Base-by-base conservation (phyloP, 2,888 invertebrate genomes). In the Dicranocentrus wangi region DNA sequence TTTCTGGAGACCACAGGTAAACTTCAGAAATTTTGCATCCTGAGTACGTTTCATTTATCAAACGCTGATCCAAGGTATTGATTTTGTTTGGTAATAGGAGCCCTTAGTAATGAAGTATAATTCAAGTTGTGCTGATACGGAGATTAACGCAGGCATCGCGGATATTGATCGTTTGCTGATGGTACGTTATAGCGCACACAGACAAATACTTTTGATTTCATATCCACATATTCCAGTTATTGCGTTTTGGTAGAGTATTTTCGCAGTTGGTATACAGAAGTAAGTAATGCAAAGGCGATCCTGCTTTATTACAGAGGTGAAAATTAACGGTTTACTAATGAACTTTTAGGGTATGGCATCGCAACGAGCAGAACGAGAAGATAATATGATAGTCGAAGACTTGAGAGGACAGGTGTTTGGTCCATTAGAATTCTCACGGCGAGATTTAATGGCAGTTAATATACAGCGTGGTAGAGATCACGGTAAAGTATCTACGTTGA, bases 401-500 rank as follows among this genome's bases (percentile, higher is more conserved):
- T 87, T 92, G 42, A 87, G 91, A 87, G 91, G 88, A n/a, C 89
- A 89, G 80, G 90, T 92, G 17, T 91, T 91, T 87, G 91, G 91
- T 0, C 90, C 91, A 0, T 87, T 91, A 66, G 91, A 92, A 87
- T 91, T 92, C 87, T 91, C 91, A 1, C 87, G 91, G 70, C 88
- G 91, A 55, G 91, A 92, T 87, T 88, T 92, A 80, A 91, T 91
- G 91, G 91, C 91, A 2, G 83, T 91, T 15, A 91, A 91, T 87
- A 90, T 92, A 68, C 91, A 91, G 87, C 87, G 91, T 79, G 88
- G 87, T 13, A 88, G 91, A 69, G 91, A 91, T 86, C 91, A 91
- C 87, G 91, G 91, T 17, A 87, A 92, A 2, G 3, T 8, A 27
- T 39, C 39, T n/a, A n/a, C n/a, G n/a, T n/a, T n/a, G 23, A 25